Evolutionary conservation across 23 tunicate genomes (phyloP).

Genomic region (Styela clava): DNA sequence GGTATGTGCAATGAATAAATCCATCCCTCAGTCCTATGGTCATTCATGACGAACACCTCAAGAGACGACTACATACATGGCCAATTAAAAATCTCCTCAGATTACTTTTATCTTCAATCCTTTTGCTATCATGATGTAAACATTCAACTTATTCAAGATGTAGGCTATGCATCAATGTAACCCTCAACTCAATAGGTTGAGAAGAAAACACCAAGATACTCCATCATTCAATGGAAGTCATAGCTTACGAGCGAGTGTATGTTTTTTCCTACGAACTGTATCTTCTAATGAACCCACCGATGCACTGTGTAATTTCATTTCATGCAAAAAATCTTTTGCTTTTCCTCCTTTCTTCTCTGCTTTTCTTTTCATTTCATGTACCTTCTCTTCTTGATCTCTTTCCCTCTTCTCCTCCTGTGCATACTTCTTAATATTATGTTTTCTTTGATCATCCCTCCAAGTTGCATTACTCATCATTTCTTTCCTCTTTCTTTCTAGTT

Average conservation of each 20-base stretch:
- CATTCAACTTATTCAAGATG: no score
- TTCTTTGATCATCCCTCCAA: constrained; percentile 66
- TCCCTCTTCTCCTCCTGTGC: constrained; percentile 42
- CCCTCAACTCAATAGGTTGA: no score
- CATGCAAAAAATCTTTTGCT: constrained; percentile 79
- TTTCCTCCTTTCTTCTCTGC: constrained; percentile 44
- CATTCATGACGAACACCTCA: no score
- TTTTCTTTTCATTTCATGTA: constrained; percentile 24
- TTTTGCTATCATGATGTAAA: no score
- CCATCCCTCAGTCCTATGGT: no score
- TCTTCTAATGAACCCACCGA: constrained; percentile 69
- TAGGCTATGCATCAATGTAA: no score
- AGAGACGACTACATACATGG: no score
- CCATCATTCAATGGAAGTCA: no score
- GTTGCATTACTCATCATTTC: constrained; percentile 90
- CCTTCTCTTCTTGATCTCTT: constrained; percentile 45
- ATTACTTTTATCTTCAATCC: no score
- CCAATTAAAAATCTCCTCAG: no score
- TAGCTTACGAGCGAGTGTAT: constrained; percentile 28
- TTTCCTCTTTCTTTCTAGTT: constrained; percentile 59
- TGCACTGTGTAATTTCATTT: constrained; percentile 64
- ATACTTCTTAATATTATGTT: constrained; percentile 52
- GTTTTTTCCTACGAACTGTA: constrained; percentile 68
- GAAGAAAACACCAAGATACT: no score
- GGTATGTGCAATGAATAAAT: no score